phyloP scores from a whole-genome alignment of 2,113 vertebrate genomes.

The Hippocampus guttulatus region DNA sequence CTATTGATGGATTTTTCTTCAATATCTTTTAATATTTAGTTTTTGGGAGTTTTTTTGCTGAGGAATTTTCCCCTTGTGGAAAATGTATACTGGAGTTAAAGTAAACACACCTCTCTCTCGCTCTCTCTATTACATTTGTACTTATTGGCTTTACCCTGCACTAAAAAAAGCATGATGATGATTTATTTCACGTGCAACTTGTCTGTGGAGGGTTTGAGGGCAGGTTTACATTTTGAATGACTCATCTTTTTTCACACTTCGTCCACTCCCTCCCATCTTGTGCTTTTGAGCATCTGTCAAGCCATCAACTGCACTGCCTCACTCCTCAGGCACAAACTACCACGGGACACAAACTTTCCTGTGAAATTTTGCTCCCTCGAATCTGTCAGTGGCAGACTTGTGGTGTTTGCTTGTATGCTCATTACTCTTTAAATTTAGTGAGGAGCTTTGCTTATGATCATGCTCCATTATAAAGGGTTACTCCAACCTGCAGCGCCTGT shows the following conservation, averaged over 20 bases:
- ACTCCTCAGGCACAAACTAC: conserved; percentile 29
- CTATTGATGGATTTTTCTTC: too few species aligned
- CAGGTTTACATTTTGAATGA: conserved; percentile 26
- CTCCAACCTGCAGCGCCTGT: conserved; percentile 14
- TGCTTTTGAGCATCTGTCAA: conserved; percentile 46
- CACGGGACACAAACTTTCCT: background rate
- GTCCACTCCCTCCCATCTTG: conserved; percentile 38
- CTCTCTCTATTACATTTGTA: too few species aligned
- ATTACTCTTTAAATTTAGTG: background rate
- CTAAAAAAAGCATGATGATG: conserved; percentile 10
- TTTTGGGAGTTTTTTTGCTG: too few species aligned
- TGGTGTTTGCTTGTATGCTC: conserved; percentile 19
- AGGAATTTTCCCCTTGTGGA: too few species aligned
- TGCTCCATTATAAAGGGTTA: background rate
- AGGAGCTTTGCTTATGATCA: conserved; percentile 5
- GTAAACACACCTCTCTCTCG: too few species aligned
- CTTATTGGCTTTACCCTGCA: too few species aligned
- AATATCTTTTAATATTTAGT: too few species aligned
- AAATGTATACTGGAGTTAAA: too few species aligned
- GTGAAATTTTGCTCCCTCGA: conserved; percentile 11
- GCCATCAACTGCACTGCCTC: conserved; percentile 33
- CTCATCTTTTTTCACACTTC: conserved; percentile 16
- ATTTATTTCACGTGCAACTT: conserved; percentile 39
- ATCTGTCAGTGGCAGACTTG: conserved; percentile 38
- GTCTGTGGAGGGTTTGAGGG: conserved; percentile 30